Evolutionary conservation across 2,797 vertebrate genomes (phyloP).

Genomic region (Labeo calbasu): DNA sequence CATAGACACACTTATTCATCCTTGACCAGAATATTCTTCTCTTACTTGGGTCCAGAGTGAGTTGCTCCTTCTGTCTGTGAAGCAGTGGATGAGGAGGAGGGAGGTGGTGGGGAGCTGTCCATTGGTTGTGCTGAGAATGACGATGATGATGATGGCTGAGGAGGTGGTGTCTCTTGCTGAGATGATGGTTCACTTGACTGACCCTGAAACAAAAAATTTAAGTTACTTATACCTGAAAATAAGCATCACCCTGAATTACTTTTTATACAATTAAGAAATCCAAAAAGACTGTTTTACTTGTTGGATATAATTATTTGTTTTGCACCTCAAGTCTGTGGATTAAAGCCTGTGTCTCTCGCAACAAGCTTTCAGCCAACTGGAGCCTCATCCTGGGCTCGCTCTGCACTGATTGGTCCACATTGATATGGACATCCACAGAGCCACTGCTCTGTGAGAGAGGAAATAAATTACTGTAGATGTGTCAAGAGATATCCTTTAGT

Average conservation of each 20-base stretch:
- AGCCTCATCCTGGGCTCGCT: conserved; percentile 89
- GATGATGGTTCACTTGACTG: conserved; percentile 67
- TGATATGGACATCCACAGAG: conserved; percentile 91
- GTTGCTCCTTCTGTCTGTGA: conserved; percentile 75
- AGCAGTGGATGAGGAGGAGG: conserved; percentile 72
- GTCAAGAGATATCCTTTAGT: conserved; percentile 8
- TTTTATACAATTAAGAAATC: background rate
- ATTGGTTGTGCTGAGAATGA: conserved; percentile 76
- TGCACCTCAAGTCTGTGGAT: conserved; percentile 87
- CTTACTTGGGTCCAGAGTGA: conserved; percentile 79
- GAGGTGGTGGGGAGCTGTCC: conserved; percentile 75
- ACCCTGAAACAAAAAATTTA: conserved; percentile 64
- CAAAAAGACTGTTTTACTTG: conserved; percentile 2
- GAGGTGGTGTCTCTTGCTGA: conserved; percentile 65
- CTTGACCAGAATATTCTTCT: conserved; percentile 7
- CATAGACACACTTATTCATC: background rate
- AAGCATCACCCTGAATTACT: background rate
- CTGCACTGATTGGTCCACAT: conserved; percentile 86
- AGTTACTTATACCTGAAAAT: background rate
- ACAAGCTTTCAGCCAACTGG: conserved; percentile 88
- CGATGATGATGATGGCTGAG: conserved; percentile 58
- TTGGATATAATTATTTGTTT: background rate
- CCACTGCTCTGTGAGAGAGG: conserved; percentile 77
- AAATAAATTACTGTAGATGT: conserved; percentile 26
- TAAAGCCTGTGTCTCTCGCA: conserved; percentile 85